Base-by-base conservation (phyloP, 1,140 invertebrate genomes). In the Orchestia grillus region DNA sequence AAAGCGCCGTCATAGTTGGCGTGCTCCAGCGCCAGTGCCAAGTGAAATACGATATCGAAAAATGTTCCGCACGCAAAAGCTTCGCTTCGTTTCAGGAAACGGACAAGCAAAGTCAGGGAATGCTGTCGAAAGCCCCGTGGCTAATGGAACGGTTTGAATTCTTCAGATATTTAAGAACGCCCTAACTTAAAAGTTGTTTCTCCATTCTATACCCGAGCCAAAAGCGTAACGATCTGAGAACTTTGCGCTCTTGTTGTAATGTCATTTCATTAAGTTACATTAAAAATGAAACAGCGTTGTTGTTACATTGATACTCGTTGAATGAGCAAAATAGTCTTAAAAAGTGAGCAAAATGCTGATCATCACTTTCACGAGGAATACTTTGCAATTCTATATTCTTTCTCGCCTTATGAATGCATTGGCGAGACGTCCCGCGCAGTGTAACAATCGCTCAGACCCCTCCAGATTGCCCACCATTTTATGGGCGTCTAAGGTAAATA, bases 1-100 rank as follows among this genome's bases (percentile, higher is more conserved):
- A 77, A 77, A 77, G 62, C 62, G 62, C 28, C 62, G 62, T 77
- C 62, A 77, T 77, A 77, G 62, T 77, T 77, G 62, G 62, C 62
- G 62, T 77, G 62, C 62, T 77, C 62, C 62, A 77, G 62, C 62
- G 15, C 28, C 62, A 36, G 88, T 90, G 88, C 43, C 88, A 44
- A 90, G 88, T 44, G 43, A 44, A 90, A 90, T 90, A 90, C 88
- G 88, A 90, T 90, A 90, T 90, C 43, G 88, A 90, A 90, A 90
- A 90, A 90, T 90, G 88, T 90, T 90, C 88, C 88, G 88, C 88
- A 42, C 62, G 62, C 62, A 77, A 77, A 28, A 77, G 62, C 62
- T 77, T 77, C 28, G 62, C 62, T 77, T 77, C 62, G 62, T 77
- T 77, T 36, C 28, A 77, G 62, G 36, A 77, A 77, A 77, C 62